These are phyloP conservation scores for Catharus bicknelli DNA, from an alignment of 2,113 vertebrate species.

Conservation along the genomic window DNA sequence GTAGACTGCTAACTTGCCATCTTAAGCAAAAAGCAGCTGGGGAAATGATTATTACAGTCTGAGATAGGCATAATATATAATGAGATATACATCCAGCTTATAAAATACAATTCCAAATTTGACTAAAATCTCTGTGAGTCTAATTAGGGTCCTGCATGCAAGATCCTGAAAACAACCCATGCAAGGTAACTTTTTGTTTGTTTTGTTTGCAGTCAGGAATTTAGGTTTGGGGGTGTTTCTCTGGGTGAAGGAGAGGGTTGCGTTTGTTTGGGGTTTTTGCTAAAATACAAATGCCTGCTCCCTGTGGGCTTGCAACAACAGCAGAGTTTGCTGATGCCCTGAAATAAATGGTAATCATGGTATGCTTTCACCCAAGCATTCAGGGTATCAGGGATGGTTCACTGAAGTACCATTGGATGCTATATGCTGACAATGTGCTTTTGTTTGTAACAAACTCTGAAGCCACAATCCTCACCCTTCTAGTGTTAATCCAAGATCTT, in stretches of 20 bases:
- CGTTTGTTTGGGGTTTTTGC: background rate
- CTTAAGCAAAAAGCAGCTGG: constrained; percentile 30
- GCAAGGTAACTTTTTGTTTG: background rate
- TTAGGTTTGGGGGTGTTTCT: background rate
- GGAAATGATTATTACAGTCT: background rate
- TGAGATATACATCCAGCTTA: background rate
- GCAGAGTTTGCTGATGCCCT: constrained; percentile 27
- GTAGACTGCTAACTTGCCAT: constrained; percentile 56
- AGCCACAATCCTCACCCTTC: constrained; percentile 63
- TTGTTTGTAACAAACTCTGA: constrained; percentile 64
- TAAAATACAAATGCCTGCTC: background rate
- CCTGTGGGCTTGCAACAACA: constrained; percentile 13
- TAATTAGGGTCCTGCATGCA: background rate
- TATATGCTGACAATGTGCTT: constrained; percentile 66
- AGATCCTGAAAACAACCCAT: background rate
- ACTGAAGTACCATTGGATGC: constrained; percentile 58
- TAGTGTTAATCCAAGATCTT: constrained; percentile 68
- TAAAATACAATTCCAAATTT: background rate
- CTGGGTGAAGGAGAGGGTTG: background rate
- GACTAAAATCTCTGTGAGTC: background rate
- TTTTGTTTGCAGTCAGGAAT: background rate
- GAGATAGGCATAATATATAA: background rate
- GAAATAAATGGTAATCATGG: constrained; percentile 11
- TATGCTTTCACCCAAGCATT: constrained; percentile 45
- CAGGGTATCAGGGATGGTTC: constrained; percentile 47